Conservation (phyloP, 2,113 vertebrate genomes). For the Falco punctatus region DNA sequence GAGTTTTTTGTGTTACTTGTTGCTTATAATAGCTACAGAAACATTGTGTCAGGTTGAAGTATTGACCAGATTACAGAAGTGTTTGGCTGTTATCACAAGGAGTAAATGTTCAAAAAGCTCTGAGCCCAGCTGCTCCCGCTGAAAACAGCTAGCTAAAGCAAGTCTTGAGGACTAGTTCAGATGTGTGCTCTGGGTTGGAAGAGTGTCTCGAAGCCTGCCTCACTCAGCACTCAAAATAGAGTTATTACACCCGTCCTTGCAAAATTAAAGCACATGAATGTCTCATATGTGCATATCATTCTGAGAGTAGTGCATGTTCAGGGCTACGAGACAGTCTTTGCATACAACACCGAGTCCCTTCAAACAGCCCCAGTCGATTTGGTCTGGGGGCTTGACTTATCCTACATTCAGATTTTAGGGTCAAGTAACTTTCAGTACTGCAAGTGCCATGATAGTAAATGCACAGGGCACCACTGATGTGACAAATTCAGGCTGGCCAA, state of each 20-base stretch:
- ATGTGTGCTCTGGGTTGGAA: neutral
- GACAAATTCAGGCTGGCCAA: neutral
- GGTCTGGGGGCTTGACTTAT: neutral
- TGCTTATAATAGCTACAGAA: neutral
- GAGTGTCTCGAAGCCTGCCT: neutral
- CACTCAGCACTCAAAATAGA: neutral
- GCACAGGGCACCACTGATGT: neutral
- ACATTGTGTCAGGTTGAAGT: neutral
- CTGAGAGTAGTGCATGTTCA: neutral
- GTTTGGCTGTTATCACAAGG: neutral
- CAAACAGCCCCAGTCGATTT: fast-evolving
- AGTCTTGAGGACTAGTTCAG: neutral
- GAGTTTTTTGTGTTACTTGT: neutral
- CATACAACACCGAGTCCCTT: neutral
- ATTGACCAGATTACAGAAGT: neutral
- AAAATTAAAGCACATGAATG: neutral
- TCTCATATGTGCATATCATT: neutral
- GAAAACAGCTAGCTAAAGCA: neutral
- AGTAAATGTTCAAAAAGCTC: neutral
- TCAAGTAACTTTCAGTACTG: neutral
- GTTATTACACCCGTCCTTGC: neutral
- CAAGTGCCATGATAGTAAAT: fast-evolving
- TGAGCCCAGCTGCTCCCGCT: neutral
- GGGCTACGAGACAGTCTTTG: neutral
- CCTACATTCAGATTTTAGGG: neutral